Base-by-base conservation (phyloP, 2,113 vertebrate species). In the Craseonycteris thonglongyai region DNA sequence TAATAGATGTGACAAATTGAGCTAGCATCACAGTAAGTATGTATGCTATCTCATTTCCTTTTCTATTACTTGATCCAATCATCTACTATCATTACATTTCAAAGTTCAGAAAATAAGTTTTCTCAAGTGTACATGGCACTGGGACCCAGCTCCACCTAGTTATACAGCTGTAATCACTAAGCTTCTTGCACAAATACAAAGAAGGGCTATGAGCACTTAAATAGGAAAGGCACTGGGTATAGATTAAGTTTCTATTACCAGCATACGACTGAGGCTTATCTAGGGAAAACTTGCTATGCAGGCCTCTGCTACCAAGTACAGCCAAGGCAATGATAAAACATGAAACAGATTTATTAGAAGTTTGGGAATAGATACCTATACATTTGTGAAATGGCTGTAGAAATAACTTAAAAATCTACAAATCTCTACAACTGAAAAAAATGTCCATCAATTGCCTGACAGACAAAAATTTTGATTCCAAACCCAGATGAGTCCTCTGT, bases 401-500 rank as follows among this genome's bases (percentile, higher is more conserved):
- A 18, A 82, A 94, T 79, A 30, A 86, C 42, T 88, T 68, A 78
- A 92, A 74, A 90, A 11, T 19, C 38, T 28, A 1, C 1, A 49
- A 90, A 85, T 69, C 35, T 83, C 65, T 88, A 35, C 45, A 56
- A 94, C 18, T 79, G 33, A 85, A 83, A 95, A 92, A 88, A 61
- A 61, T 30, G 45, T 12, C 30, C 35, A 72, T n/a, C n/a, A 47
- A 78, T 40, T 78, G 35, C 21, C 24, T 69, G 58, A 92, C 15
- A 63, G 75, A 68, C 35, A 69, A 82, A 82, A 84, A 79, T 49
- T n/a, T 85, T 66, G 66, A 94, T 51, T 74, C 58, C n/a, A 49
- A 83, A 89, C 63, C 33, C 83, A 56, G 45, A 65, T 74, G 59
- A 88, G 38, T 84, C 10, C 76, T 93, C 59, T 56, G 22, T 59